Evolutionary conservation across 2,888 invertebrate genomes (phyloP).

Genomic region (Liodrosophila aerea): DNA sequence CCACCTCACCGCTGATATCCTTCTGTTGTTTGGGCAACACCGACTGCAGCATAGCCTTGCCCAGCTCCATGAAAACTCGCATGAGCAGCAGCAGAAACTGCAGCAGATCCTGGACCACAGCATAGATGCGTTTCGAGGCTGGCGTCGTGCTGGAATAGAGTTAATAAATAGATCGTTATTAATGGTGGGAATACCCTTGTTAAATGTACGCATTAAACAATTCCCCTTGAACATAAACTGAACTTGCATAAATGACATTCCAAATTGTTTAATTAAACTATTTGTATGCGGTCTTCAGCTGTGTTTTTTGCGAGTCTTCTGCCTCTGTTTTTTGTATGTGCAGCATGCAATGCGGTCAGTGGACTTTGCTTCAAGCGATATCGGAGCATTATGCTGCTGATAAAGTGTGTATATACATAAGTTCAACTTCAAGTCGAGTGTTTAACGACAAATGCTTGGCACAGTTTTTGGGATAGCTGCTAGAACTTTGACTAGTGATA

Average conservation of each 20-base stretch:
- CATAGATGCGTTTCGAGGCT: constrained; percentile 75
- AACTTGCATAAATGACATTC: constrained; percentile 22
- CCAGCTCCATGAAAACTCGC: constrained; percentile 68
- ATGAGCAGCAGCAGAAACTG: constrained; percentile 72
- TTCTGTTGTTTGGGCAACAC: constrained; percentile 84
- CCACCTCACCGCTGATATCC: constrained; percentile 89
- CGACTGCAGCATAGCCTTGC: constrained; percentile 49
- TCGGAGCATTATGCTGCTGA: constrained; percentile 43
- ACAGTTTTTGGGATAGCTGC: constrained; percentile 33
- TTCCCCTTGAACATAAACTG: constrained; percentile 14
- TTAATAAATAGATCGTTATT: not conserved
- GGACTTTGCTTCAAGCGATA: constrained; percentile 55
- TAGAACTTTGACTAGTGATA: constrained; percentile 39
- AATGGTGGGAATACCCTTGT: no score
- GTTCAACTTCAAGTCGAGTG: constrained; percentile 25
- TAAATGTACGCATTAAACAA: constrained; percentile 1
- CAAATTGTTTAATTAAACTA: constrained; percentile 46
- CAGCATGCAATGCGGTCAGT: constrained; percentile 52
- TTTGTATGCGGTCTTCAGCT: constrained; percentile 52
- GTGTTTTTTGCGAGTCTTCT: constrained; percentile 10
- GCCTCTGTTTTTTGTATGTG: constrained; percentile 1
- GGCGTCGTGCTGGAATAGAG: constrained; percentile 72
- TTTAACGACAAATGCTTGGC: constrained; percentile 63
- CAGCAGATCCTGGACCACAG: constrained; percentile 71
- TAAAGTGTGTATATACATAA: constrained; percentile 34